phyloP scores from a whole-genome alignment of 1,140 invertebrate genomes.

The Zaprionus capensis region DNA sequence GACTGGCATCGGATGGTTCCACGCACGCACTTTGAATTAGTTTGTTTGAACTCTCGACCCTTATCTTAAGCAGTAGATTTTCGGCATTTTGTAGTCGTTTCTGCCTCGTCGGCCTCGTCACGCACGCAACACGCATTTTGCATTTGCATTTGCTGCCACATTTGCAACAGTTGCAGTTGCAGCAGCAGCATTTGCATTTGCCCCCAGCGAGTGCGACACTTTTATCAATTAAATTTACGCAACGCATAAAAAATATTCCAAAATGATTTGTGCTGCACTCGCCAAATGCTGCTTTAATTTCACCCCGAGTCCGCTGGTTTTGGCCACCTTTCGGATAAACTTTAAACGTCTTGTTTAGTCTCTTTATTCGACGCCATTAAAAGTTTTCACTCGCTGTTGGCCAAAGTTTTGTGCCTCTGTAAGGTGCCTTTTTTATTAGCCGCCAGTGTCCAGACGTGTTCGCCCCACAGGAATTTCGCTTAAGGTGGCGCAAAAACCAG shows the following conservation, averaged over 20 bases:
- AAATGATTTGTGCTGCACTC: constrained; percentile 26
- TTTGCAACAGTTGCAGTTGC: background rate
- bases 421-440: constrained; percentile 81
- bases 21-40: constrained; percentile 75
- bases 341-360: constrained; percentile 57
- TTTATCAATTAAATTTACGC: constrained; percentile 82
- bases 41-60: constrained; percentile 74
- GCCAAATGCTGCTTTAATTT: constrained; percentile 38
- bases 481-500: constrained; percentile 63
- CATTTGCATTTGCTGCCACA: constrained; percentile 51
- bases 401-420: constrained; percentile 63
- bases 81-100: constrained; percentile 75
- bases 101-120: constrained; percentile 33
- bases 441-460: constrained; percentile 71
- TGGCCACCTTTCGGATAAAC: constrained; percentile 59
- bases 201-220: constrained; percentile 31
- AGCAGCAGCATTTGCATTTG: background rate
- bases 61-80: constrained; percentile 82
- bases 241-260: constrained; percentile 58
- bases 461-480: constrained; percentile 71
- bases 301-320: constrained; percentile 16
- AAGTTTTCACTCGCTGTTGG: constrained; percentile 70
- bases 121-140: constrained; percentile 52
- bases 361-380: constrained; percentile 78
- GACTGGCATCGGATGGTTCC: background rate